phyloP scores from a whole-genome alignment of 2,888 invertebrate species.

The Stenodema calcarata region DNA sequence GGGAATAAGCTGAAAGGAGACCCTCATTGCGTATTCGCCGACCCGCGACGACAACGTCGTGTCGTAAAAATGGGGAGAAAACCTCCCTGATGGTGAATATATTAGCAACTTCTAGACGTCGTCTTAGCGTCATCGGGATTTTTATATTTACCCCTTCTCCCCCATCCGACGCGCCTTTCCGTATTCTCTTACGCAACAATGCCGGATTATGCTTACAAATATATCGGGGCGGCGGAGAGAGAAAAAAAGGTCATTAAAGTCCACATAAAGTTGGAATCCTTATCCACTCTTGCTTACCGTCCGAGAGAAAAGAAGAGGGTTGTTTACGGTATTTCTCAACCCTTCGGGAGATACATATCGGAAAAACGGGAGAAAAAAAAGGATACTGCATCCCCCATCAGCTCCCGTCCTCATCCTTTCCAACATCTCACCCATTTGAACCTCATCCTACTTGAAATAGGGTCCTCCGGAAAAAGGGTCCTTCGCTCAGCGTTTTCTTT shows the following conservation, averaged over 20 bases:
- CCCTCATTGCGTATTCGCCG: slow-evolving; percentile 22
- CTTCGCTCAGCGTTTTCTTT: slow-evolving; percentile 30
- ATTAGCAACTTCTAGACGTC: slow-evolving; percentile 12
- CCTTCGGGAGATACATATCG: slow-evolving; percentile 27
- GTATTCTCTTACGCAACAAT: background rate
- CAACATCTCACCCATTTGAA: background rate
- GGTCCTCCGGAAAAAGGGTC: background rate
- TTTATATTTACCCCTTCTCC: slow-evolving; percentile 4
- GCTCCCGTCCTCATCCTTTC: too few species aligned
- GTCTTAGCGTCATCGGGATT: slow-evolving; percentile 8
- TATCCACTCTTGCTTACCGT: slow-evolving; percentile 24
- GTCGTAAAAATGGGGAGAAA: slow-evolving; percentile 1
- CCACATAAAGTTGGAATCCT: slow-evolving; percentile 30
- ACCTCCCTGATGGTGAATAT: background rate
- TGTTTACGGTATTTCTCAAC: slow-evolving; percentile 20
- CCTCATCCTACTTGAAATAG: background rate
- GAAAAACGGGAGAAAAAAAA: too few species aligned
- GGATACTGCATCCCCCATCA: background rate
- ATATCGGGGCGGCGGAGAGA: background rate
- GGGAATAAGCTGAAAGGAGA: background rate
- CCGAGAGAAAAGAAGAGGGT: background rate
- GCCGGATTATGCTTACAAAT: slow-evolving; percentile 32
- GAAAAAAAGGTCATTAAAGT: slow-evolving; percentile 10
- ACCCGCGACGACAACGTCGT: slow-evolving; percentile 19
- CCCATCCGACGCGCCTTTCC: background rate